These are phyloP conservation scores for Entelurus aequoreus DNA, from an alignment of 2,113 vertebrate species.

Conservation along the genomic window DNA sequence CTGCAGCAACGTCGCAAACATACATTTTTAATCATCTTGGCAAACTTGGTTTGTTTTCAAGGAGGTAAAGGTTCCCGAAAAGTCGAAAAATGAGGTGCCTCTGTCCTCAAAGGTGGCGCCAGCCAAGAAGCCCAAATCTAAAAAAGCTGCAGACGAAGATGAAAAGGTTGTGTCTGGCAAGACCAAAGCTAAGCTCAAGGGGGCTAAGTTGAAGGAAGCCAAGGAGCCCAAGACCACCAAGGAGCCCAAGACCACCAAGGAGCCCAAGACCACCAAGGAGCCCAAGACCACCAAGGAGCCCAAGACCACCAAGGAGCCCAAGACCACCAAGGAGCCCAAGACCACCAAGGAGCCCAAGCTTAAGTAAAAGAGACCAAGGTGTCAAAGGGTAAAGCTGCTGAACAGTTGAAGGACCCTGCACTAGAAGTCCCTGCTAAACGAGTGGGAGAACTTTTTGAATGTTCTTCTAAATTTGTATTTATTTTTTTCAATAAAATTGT, in stretches of 20 bases:
- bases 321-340: constrained; percentile 4
- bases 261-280: too few species aligned
- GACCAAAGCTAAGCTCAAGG: constrained; percentile 33
- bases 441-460: constrained; percentile 42
- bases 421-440: constrained; percentile 39
- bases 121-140: constrained; percentile 65
- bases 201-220: constrained; percentile 6
- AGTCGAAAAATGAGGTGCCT: constrained; percentile 1
- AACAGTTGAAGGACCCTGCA: constrained; percentile 8
- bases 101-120: constrained; percentile 42
- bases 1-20: neutral
- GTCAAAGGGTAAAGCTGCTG: constrained; percentile 14
- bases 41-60: neutral
- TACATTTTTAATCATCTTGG: neutral
- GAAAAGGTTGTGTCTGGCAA: neutral
- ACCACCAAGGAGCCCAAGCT: constrained; percentile 7
- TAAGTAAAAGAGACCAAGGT: neutral
- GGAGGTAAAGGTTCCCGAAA: neutral
- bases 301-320: too few species aligned
- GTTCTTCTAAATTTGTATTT: constrained; percentile 12
- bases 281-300: too few species aligned
- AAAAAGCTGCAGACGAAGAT: constrained; percentile 15
- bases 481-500: constrained; percentile 23
- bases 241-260: too few species aligned
- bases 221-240: constrained; percentile 4